Percentiles rank a stretch among this genome's conserved stretches.
Evolutionary conservation across 2,888 invertebrate species (phyloP).

Genomic region (Therioaphis trifolii): DNA sequence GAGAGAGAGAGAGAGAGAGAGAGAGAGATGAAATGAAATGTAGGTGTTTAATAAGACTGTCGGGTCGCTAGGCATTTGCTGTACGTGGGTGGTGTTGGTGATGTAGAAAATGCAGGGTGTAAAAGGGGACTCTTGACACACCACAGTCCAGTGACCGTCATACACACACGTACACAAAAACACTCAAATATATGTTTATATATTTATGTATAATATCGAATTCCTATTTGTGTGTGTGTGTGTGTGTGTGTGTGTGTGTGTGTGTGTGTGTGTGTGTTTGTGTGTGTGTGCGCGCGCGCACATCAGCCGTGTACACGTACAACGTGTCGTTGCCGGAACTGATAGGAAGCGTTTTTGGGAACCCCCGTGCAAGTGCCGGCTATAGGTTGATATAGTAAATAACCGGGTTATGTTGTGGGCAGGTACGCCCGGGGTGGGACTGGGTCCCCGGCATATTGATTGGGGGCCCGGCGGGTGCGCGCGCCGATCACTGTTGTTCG

Average conservation of each 20-base stretch:
- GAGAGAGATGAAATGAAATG: background rate
- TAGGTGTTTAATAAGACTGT: background rate
- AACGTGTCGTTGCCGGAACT: slow-evolving; percentile 17
- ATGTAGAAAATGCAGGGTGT: background rate
- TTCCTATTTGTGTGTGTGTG: too few relatives aligned
- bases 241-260: too few relatives aligned
- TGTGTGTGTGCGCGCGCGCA: too few relatives aligned
- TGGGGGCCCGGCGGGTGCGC: slow-evolving; percentile 64
- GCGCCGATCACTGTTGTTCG: slow-evolving; percentile 68
- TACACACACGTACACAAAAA: background rate
- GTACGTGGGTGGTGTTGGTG: background rate
- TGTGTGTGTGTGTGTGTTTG: too few relatives aligned
- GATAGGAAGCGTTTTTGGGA: slow-evolving; percentile 47
- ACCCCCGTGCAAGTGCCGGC: slow-evolving; percentile 35
- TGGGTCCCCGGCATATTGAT: slow-evolving; percentile 61
- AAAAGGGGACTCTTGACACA: slow-evolving; percentile 21
- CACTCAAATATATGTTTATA: background rate
- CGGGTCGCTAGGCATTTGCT: background rate
- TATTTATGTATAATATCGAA: too few relatives aligned
- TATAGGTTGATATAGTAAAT: slow-evolving; percentile 52
- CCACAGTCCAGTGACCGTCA: slow-evolving; percentile 22
- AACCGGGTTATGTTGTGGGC: slow-evolving; percentile 59
- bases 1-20: background rate
- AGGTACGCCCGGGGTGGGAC: slow-evolving; percentile 61
- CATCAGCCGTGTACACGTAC: background rate